Conservation (phyloP, 2,888 invertebrate species). For the Augochlorella aurata region DNA sequence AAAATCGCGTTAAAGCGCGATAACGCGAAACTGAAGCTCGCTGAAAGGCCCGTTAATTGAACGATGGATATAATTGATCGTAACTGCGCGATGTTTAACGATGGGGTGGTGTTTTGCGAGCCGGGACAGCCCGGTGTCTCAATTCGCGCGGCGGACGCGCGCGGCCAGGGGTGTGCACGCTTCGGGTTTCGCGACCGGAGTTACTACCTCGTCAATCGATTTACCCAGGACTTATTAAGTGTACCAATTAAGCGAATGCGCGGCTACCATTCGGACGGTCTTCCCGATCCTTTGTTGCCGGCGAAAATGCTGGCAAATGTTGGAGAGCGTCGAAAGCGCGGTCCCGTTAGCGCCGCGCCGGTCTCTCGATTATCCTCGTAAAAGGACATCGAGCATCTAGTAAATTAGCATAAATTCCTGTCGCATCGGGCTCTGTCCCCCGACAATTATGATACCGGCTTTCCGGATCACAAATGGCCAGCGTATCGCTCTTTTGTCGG, state of each 20-base stretch:
- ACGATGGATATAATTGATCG: constrained; percentile 44
- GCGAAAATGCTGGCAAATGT: background rate
- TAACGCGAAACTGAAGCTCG: constrained; percentile 38
- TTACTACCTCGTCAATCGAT: background rate
- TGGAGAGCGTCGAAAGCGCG: background rate
- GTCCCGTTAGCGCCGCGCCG: background rate
- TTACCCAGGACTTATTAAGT: constrained; percentile 4
- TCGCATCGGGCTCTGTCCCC: background rate
- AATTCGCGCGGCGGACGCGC: background rate
- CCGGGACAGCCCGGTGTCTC: background rate
- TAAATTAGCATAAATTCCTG: background rate
- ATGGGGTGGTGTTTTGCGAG: background rate
- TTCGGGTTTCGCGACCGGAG: background rate
- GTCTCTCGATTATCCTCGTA: background rate
- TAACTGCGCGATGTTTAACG: constrained; percentile 24
- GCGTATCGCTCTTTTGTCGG: background rate
- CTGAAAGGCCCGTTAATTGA: constrained; percentile 37
- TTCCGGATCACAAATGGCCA: background rate
- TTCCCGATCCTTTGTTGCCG: background rate
- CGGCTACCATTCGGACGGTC: background rate
- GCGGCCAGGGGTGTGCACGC: background rate
- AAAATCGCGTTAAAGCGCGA: constrained; percentile 29
- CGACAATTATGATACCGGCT: background rate
- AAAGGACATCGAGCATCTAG: background rate
- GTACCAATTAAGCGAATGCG: background rate